Evolutionary conservation across 2,113 vertebrate species (phyloP).

Genomic region (Sardina pilchardus): DNA sequence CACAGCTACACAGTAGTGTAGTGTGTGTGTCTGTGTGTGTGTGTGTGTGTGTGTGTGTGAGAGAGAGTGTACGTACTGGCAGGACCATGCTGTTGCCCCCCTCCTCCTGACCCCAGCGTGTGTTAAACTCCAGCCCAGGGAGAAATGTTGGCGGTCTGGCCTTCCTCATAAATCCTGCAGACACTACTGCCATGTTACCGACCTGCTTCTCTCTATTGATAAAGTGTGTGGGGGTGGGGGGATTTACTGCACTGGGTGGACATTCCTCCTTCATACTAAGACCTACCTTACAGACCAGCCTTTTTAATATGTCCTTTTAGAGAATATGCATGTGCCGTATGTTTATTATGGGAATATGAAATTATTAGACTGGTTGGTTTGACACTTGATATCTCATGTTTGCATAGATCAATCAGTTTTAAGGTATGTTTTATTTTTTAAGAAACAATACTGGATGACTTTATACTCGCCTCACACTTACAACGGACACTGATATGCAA

Average conservation of each 20-base stretch:
- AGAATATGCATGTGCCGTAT: background rate
- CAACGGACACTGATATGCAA: background rate
- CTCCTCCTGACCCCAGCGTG: background rate
- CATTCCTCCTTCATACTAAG: background rate
- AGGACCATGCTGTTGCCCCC: background rate
- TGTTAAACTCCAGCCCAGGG: background rate
- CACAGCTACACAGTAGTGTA: background rate
- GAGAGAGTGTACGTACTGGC: background rate
- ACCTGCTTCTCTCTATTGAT: background rate
- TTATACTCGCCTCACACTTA: background rate
- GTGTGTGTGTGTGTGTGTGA: background rate
- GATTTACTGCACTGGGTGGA: background rate
- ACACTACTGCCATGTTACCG: slow-evolving; percentile 4
- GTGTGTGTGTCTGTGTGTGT: background rate
- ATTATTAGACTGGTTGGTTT: background rate
- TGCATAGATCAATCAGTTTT: background rate
- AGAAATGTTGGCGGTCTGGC: background rate
- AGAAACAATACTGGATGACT: background rate
- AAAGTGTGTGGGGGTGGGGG: background rate
- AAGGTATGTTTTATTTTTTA: no score
- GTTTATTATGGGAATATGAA: background rate
- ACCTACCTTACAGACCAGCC: background rate
- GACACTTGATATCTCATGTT: background rate
- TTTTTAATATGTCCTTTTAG: background rate
- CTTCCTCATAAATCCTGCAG: background rate